Base-by-base conservation (phyloP, 2,797 vertebrate species). In the Thalassophryne amazonica region DNA sequence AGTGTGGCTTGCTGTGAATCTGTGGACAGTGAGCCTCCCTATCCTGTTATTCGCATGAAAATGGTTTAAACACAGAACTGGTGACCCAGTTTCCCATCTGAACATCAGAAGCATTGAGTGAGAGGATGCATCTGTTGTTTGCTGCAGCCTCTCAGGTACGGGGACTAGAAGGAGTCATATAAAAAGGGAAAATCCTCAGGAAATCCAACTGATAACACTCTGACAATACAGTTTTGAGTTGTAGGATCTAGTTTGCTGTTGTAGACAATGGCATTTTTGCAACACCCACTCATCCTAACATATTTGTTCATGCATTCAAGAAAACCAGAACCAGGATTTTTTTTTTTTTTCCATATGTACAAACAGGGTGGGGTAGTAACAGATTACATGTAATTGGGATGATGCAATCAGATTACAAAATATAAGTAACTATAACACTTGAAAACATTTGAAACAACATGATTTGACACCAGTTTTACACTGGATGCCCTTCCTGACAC, bases 1-100 rank as follows among this genome's bases (percentile, higher is more conserved):
- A 4, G 60, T 85, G 76, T 84, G 74, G 72, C 74, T 82, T 80
- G 70, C 68, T 33, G 13, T 38, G 43, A 68, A 51, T 65, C 72
- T 46, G 4, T 3, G 54, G 71, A 74, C 71, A 53, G n/a, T 55
- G 62, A 75, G 65, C 66, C 72, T n/a, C n/a, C 30, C 54, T 39
- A 64, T 76, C 68, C 68, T 62, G 73, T 83, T 85, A 73, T 79
- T 78, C 19, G 14, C 43, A 35, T 69, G 66, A 74, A 58, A 54
- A 40, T 57, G 4, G 50, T 63, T 72, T 30, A 67, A 69, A 66
- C 41, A 40, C 15, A 55, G 62, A 84, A 39, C 65, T 11, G 31
- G 51, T 81, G 81, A 84, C 86, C 81, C 78, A 81, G 6, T 85
- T 86, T 27, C 42, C 30, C 39, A 61, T 64, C 65, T 10, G 37